Conservation (phyloP, 1,140 invertebrate genomes). For the Epicauta chinensis region DNA sequence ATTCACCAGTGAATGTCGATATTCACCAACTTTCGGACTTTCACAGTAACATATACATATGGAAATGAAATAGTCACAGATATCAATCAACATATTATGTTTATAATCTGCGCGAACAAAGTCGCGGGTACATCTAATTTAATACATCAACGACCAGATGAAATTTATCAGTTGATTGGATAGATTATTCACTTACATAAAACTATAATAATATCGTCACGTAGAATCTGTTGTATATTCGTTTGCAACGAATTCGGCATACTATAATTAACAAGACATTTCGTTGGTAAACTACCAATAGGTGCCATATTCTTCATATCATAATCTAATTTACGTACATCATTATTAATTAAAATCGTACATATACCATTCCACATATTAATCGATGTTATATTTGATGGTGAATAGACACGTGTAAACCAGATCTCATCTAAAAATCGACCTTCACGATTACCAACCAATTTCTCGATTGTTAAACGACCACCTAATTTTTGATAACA, state of each 20-base stretch:
- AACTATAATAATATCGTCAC: constrained; percentile 35
- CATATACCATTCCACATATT: constrained; percentile 37
- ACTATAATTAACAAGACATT: constrained; percentile 5
- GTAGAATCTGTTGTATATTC: constrained; percentile 24
- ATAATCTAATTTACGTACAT: constrained; percentile 32
- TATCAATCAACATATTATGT: too few relatives aligned
- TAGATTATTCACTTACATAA: constrained; percentile 28
- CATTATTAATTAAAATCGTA: constrained; percentile 34
- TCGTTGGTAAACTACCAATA: constrained; percentile 14
- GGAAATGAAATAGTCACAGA: too few relatives aligned
- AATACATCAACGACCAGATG: too few relatives aligned
- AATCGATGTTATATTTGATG: constrained; percentile 33
- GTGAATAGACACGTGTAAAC: constrained; percentile 38
- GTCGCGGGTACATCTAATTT: too few relatives aligned
- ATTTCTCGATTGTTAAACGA: constrained; percentile 30
- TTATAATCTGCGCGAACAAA: too few relatives aligned
- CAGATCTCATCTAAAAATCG: constrained; percentile 32
- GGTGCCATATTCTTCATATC: constrained; percentile 23
- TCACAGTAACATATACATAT: too few relatives aligned
- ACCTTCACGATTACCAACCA: constrained; percentile 18
- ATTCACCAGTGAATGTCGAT: too few relatives aligned
- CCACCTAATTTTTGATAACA: constrained; percentile 37
- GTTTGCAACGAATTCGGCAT: constrained; percentile 7
- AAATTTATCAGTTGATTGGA: too few relatives aligned
- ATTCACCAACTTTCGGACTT: too few relatives aligned